Evolutionary conservation across 2,888 invertebrate species (phyloP).

Genomic region (Petrophora chlorosata): DNA sequence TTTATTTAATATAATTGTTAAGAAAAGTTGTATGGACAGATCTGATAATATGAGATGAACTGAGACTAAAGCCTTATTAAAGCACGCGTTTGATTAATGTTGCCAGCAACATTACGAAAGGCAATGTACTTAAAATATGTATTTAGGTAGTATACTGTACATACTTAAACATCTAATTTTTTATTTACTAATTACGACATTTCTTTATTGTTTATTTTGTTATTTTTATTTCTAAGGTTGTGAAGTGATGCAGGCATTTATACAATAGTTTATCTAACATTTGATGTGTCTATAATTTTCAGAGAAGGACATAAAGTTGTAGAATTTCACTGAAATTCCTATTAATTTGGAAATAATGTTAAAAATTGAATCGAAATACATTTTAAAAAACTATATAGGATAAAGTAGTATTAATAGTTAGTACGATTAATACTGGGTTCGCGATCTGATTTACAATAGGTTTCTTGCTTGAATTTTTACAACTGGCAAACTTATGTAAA

Average conservation of each 20-base stretch:
- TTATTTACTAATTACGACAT: constrained; percentile 18
- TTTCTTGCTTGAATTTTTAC: background rate
- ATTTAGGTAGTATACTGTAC: constrained; percentile 12
- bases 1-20: constrained; percentile 34
- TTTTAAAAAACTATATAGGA: background rate
- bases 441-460: background rate
- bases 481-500: constrained; percentile 6
- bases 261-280: constrained; percentile 21
- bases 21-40: constrained; percentile 14
- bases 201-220: constrained; percentile 31
- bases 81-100: constrained; percentile 27
- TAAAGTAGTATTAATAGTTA: constrained; percentile 14
- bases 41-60: constrained; percentile 22
- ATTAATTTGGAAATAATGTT: background rate
- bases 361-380: background rate
- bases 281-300: too few relatives aligned
- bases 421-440: constrained; percentile 5
- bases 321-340: constrained; percentile 9
- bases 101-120: constrained; percentile 43
- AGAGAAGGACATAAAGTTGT: too few relatives aligned
- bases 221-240: constrained; percentile 55
- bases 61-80: background rate
- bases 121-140: constrained; percentile 59
- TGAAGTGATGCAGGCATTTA: constrained; percentile 51
- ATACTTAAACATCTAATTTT: constrained; percentile 20